Evolutionary conservation across 2,888 invertebrate genomes (phyloP).

Genomic region (Clistopyga incitator): DNA sequence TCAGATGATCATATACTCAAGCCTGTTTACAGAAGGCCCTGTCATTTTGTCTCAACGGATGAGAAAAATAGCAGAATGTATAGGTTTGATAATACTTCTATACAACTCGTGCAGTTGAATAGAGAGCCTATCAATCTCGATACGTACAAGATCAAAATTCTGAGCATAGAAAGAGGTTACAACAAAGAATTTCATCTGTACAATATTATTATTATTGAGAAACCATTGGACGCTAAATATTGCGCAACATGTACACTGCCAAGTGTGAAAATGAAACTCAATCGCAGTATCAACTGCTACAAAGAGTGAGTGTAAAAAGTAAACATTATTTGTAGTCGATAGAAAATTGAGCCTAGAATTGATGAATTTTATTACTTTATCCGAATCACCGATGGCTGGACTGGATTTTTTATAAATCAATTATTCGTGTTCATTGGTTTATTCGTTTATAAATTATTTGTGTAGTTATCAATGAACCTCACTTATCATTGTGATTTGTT

Average conservation of each 20-base stretch:
- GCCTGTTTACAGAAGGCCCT: conserved; percentile 61
- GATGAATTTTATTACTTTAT: neutral
- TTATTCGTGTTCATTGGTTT: neutral
- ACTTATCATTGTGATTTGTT: conserved; percentile 3
- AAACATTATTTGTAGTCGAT: neutral
- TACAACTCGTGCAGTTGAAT: conserved; percentile 61
- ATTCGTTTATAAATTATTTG: too few species aligned
- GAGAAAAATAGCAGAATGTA: conserved; percentile 60
- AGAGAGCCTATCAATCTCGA: conserved; percentile 57
- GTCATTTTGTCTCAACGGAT: conserved; percentile 67
- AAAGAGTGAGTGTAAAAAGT: conserved; percentile 73
- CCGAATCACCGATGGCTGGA: too few species aligned
- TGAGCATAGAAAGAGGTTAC: conserved; percentile 73
- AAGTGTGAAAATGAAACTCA: conserved; percentile 66
- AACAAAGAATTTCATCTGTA: conserved; percentile 75
- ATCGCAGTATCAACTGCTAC: conserved; percentile 71
- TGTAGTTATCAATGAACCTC: too few species aligned
- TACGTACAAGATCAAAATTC: conserved; percentile 64
- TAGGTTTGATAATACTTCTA: conserved; percentile 66
- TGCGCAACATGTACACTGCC: conserved; percentile 30
- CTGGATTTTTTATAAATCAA: neutral
- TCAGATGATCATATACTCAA: conserved; percentile 75
- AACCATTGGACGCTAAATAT: conserved; percentile 72
- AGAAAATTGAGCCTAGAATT: neutral
- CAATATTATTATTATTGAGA: conserved; percentile 72